Evolutionary conservation across 2,888 invertebrate genomes (phyloP), one percentile per base, ranked within the genome.

Genomic region (Schrankia costaestrigalis): DNA sequence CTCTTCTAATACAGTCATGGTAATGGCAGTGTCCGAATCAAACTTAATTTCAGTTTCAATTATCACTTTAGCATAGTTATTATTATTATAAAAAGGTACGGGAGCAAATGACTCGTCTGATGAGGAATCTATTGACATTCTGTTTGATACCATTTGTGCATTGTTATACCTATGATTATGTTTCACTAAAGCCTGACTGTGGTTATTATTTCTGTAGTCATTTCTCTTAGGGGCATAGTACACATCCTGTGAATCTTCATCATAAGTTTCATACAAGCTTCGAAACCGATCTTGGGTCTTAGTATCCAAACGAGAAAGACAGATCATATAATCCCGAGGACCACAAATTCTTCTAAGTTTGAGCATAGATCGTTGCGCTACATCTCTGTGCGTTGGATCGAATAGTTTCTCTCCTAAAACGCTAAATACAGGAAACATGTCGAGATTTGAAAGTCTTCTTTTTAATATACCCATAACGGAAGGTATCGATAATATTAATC

Each of bases 1-100:
- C 62, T 93, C 92, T 71, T 95, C 95, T 11, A 95, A 83, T 33
- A 95, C 94, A 18, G 95, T 93, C 94, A 95, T 95, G 0, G 94
- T 95, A 18, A 95, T 92, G 0, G 93, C 93, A 0, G 94, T 94
- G 41, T 94, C 93, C 8, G 94, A 92, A 63, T 93, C 92, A 46
- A 95, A 92, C 61, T 94, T 92, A 13, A 95, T 94, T 83, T 95
- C 95, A 0, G 95, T 95, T 78, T 95, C 95, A 56, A 95, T 89
- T 26, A 95, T 93, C 0, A 95, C 90, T 71, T 91, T 92, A 13
- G 91, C 92, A 46, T 89, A 90, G 62, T 79, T 77, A 46, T 77
- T 77, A 46, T 77, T 73, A 46, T 71, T 63, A 51, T 79, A 66
- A 67, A 78, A 90, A 25, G 78, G 67, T 43, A 71, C 48, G 22